Conservation (phyloP, 2,888 invertebrate genomes). For the Chloromyia formosa region DNA sequence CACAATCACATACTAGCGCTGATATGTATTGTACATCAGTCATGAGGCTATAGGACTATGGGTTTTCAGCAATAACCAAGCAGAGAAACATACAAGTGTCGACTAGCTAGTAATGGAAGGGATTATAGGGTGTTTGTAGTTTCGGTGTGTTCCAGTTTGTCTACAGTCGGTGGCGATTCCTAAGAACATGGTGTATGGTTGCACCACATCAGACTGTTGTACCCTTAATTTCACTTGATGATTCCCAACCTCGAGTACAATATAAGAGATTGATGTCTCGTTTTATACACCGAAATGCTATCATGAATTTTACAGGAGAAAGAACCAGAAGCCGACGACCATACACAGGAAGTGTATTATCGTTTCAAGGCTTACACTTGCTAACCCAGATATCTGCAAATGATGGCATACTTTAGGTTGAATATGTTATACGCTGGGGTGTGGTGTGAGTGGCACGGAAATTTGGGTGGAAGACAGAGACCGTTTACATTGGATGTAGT, state of each 20-base stretch:
- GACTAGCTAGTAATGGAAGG: neutral
- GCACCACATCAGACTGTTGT: neutral
- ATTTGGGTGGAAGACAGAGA: neutral
- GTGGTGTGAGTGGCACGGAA: neutral
- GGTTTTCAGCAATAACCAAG: too few relatives aligned
- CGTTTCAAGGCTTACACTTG: conserved; percentile 16
- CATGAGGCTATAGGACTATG: too few relatives aligned
- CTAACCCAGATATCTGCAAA: conserved; percentile 31
- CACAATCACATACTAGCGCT: too few relatives aligned
- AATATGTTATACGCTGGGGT: conserved; percentile 5
- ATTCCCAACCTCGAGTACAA: conserved; percentile 33
- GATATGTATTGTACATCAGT: too few relatives aligned
- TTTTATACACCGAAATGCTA: conserved; percentile 42
- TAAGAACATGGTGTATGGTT: too few relatives aligned
- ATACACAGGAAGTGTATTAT: conserved; percentile 26
- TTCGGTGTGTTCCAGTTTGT: neutral
- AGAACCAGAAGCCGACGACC: conserved; percentile 17
- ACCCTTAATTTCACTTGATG: conserved; percentile 41
- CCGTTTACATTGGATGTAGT: neutral
- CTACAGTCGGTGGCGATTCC: neutral
- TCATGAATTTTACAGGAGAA: conserved; percentile 46
- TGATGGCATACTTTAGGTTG: conserved; percentile 35
- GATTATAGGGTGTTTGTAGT: neutral
- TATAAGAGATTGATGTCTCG: conserved; percentile 44
- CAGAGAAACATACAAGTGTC: too few relatives aligned